Evolutionary conservation across 1,140 invertebrate genomes (phyloP), one percentile per base, ranked within the genome.

Genomic region (Drosophila subobscura): DNA sequence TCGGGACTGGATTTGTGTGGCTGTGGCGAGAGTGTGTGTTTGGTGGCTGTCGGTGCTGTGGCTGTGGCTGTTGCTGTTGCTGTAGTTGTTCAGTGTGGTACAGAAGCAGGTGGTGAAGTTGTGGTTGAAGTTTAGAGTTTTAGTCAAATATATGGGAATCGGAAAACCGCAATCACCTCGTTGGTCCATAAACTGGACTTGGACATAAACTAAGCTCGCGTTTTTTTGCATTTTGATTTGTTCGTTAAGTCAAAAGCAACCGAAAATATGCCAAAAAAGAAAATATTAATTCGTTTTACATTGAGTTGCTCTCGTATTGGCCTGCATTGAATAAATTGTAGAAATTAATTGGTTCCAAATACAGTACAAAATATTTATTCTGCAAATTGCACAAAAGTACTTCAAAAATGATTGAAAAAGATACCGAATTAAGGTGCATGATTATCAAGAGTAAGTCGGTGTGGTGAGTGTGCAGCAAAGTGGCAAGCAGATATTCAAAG

Each of bases 151-250:
- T 80, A 77, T 71, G 63, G 23, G 61, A 59, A 75, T 65, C 55
- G 47, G 72, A 88, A 77, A 90, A 64, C 77, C 71, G 78, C 79
- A 90, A 89, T 91, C 90, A 91, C 90, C 90, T 91, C 90, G 64
- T 89, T 90, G 74, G 90, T 90, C 90, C 90, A 91, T 83, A 90
- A 91, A 91, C 60, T 91, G 88, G 90, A 91, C 90, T 91, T 91
- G 90, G 90, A 91, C 81, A 91, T 90, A 91, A 90, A 91, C 90
- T 91, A 90, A 79, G 73, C 72, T 58, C 81, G 78, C 72, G 76
- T 88, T 88, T 65, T 88, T 88, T 65, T 71, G 78, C 78, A 88
- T 79, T 80, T 80, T 73, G 66, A 64, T 75, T 68, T 56, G 41
- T 57, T 80, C 59, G 67, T 76, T 59, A 86, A 74, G 73, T 86